phyloP scores from a whole-genome alignment of 1,140 invertebrate species.

The Drosophila saltans region DNA sequence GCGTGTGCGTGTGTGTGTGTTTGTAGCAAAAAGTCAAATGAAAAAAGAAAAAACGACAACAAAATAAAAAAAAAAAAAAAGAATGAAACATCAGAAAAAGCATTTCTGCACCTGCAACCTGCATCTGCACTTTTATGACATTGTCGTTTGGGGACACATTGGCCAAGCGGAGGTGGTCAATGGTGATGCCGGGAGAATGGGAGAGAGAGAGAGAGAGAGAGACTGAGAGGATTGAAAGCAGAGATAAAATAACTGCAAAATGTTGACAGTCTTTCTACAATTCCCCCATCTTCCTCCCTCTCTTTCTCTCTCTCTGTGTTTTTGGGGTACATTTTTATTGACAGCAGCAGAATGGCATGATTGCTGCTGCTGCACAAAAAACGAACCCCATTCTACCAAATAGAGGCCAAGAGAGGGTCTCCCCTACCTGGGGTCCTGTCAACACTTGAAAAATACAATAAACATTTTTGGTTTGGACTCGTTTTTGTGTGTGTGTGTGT shows the following conservation, averaged over 20 bases:
- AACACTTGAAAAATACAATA: constrained; percentile 52
- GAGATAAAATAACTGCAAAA: constrained; percentile 79
- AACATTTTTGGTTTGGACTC: constrained; percentile 3
- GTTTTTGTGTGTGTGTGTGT: background rate
- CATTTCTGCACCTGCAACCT: constrained; percentile 40
- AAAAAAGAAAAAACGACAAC: constrained; percentile 20
- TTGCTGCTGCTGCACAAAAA: constrained; percentile 64
- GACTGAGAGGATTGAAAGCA: background rate
- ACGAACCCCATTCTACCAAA: constrained; percentile 18
- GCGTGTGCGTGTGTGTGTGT: constrained; percentile 30
- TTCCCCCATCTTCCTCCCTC: background rate
- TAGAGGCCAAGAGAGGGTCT: constrained; percentile 2
- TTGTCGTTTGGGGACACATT: constrained; percentile 28
- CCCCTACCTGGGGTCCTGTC: constrained; percentile 35
- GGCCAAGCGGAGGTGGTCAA: constrained; percentile 9
- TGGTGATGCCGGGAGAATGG: background rate
- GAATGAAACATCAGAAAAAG: constrained; percentile 5
- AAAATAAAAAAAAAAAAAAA: constrained; percentile 8
- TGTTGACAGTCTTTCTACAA: constrained; percentile 54
- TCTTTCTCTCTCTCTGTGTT: background rate
- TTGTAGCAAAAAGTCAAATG: constrained; percentile 72
- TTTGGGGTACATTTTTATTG: constrained; percentile 63
- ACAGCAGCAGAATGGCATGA: constrained; percentile 75
- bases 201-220: background rate
- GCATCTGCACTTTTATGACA: constrained; percentile 50